A percentile compares a stretch with the other conserved stretches of the same genome.
Evolutionary conservation across 2,888 invertebrate species (phyloP).

Genomic region (Scelioninae gen. 1): DNA sequence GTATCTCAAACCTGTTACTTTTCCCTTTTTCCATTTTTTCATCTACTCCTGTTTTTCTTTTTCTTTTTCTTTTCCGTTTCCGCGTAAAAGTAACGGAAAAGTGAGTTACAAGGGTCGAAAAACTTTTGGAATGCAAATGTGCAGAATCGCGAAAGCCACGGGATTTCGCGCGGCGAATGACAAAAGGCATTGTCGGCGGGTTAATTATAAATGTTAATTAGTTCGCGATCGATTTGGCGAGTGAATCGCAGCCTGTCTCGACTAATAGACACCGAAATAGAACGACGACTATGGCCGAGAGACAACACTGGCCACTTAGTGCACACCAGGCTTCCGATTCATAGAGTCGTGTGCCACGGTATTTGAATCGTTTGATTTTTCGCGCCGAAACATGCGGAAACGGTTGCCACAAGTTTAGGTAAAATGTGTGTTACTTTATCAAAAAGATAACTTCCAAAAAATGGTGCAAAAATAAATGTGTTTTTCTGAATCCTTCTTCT

Average conservation of each 20-base stretch:
- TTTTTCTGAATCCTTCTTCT: no score
- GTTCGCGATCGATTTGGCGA: constrained; percentile 84
- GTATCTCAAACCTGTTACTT: no score
- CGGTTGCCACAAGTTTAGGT: constrained; percentile 32
- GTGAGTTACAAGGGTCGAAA: background rate
- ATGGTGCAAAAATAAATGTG: no score
- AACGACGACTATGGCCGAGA: constrained; percentile 75
- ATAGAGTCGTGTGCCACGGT: constrained; percentile 71
- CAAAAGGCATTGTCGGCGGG: constrained; percentile 72
- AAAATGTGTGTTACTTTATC: constrained; percentile 12
- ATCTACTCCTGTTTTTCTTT: no score
- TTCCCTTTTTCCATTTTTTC: no score
- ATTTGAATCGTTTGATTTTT: constrained; percentile 52
- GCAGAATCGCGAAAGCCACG: constrained; percentile 44
- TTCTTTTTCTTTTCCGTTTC: background rate
- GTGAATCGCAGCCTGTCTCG: constrained; percentile 80
- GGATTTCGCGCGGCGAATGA: constrained; percentile 66
- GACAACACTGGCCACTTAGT: constrained; percentile 77
- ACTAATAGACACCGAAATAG: constrained; percentile 84
- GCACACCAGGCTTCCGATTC: constrained; percentile 75
- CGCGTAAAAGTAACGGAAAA: no score
- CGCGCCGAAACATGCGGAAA: constrained; percentile 60
- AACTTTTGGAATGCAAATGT: constrained; percentile 24
- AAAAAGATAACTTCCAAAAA: no score
- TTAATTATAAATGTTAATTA: constrained; percentile 85